phyloP scores from a whole-genome alignment of 2,113 vertebrate genomes.

The Dasyurus viverrinus region DNA sequence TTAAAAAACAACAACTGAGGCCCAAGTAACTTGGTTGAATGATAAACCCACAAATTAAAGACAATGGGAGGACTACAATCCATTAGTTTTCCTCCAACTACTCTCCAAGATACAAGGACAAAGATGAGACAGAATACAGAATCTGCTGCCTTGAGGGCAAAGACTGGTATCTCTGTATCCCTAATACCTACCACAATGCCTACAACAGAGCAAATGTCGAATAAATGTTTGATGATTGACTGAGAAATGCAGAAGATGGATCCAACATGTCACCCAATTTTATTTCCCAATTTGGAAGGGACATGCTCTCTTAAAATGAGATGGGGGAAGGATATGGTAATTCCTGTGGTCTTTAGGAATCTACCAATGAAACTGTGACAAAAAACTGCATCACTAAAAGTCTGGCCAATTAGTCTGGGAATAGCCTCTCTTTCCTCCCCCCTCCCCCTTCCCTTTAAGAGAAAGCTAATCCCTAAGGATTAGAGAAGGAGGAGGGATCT shows the following conservation, averaged over 20 bases:
- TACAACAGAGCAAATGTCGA: too few species aligned
- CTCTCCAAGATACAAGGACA: too few species aligned
- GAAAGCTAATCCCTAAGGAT: not conserved
- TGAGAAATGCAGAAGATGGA: not conserved
- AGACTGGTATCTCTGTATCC: too few species aligned
- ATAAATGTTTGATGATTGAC: not conserved
- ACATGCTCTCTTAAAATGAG: not conserved
- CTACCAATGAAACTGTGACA: not conserved
- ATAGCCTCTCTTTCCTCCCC: not conserved
- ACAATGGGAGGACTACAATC: accelerated
- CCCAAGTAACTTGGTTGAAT: not conserved
- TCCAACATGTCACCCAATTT: not conserved
- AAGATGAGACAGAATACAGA: too few species aligned
- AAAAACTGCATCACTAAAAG: not conserved
- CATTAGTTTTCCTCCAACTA: too few species aligned
- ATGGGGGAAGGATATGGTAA: not conserved
- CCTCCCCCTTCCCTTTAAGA: not conserved
- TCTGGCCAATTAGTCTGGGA: not conserved
- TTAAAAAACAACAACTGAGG: constrained; percentile 20
- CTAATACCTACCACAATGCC: too few species aligned
- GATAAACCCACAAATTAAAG: not conserved
- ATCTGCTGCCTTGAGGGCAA: not conserved
- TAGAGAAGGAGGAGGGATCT: not conserved
- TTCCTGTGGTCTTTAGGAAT: not conserved
- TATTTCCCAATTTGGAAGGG: not conserved